Evolutionary conservation across 2,888 invertebrate genomes (phyloP), one percentile per base, ranked within the genome.

Genomic region (Drosophila eohydei): DNA sequence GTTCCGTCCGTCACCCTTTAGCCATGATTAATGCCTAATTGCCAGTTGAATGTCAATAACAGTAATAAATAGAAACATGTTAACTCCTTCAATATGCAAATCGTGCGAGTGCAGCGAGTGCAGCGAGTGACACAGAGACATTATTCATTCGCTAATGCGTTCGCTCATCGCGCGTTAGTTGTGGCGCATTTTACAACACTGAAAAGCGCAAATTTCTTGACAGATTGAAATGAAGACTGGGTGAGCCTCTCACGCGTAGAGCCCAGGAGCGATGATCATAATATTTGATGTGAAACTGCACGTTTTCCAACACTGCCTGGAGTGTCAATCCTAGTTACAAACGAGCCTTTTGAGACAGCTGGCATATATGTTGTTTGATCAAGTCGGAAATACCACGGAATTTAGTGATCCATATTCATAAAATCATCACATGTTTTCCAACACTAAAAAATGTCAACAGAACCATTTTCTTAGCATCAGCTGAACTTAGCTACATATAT

Each of bases 1-100:
- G 12, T 30, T 32, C 8, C 55, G 4, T 2, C 14, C 0, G 3
- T 8, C 46, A 3, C 28, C 46, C 28, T 44, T 26, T 26, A 26
- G 72, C 79, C 70, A 68, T 85, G 88, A 88, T 85, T 88, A 85
- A 85, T 88, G 83, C 73, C 83, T 83, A 88, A 85, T 85, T 85
- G 84, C 85, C 83, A 72, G 74, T 77, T 88, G 88, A 85, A 88
- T 85, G 84, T 83, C 88, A 88, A 88, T 75, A 88, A 88, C 85
- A 88, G 84, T 88, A 85, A 88, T 85, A 67, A 85, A 88, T 85
- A 65, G 70, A 69, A 67, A 66, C 66, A 82, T 63, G 68, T 52
- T 44, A 85, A 84, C 87, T 84, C 84, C 87, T 87, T 85, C 74
- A 69, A 72, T 72, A 75, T 83, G 83, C 85, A 81, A 81, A 81